phyloP scores from a whole-genome alignment of 2,113 vertebrate genomes.

The Panthera leo region DNA sequence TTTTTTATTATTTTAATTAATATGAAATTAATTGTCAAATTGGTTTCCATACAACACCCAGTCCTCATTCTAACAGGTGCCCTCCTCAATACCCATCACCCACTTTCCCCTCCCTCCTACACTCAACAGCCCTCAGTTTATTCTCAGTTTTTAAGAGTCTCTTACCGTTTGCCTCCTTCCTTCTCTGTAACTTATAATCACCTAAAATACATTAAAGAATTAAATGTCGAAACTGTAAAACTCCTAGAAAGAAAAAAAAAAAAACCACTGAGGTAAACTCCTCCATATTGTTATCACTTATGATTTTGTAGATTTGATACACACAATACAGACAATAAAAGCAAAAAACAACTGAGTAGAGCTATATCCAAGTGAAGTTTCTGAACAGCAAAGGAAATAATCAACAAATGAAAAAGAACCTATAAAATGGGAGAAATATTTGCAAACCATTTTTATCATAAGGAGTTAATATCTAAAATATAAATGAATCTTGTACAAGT shows the following conservation, averaged over 20 bases:
- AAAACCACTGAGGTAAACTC: background rate
- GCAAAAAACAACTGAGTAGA: background rate
- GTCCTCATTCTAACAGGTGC: too few species aligned
- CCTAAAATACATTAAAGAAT: background rate
- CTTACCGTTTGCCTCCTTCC: too few species aligned
- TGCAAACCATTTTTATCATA: background rate
- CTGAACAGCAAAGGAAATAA: background rate
- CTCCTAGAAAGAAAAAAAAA: background rate
- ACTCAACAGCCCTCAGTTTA: too few species aligned
- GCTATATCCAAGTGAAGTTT: background rate
- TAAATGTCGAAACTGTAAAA: background rate
- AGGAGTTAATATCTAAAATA: background rate
- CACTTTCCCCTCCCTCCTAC: too few species aligned
- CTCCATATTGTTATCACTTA: background rate
- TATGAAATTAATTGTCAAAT: too few species aligned
- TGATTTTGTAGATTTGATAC: background rate
- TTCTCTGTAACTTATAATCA: background rate
- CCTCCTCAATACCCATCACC: too few species aligned
- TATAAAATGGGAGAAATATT: background rate
- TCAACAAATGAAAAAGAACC: background rate
- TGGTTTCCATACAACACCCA: too few species aligned
- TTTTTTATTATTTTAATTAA: too few species aligned
- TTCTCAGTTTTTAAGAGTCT: too few species aligned
- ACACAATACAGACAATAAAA: background rate
- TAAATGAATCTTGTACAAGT: background rate